These are phyloP conservation scores for Liasis olivaceus DNA, from an alignment of 2,797 vertebrate genomes.

Conservation along the genomic window DNA sequence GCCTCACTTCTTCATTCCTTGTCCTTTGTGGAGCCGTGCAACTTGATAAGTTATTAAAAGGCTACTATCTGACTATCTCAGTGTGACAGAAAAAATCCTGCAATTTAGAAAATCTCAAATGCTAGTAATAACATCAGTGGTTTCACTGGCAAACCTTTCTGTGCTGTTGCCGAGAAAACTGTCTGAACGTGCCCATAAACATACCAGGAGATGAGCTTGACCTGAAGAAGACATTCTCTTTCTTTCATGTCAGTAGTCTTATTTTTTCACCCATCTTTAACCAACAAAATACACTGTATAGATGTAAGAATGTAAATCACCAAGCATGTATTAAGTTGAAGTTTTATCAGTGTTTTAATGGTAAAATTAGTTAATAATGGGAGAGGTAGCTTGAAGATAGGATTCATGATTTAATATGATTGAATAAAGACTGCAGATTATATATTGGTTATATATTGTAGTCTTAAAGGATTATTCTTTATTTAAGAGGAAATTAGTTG, in stretches of 20 bases:
- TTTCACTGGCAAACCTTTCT: not conserved
- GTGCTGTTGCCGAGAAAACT: not conserved
- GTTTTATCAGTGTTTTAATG: not conserved
- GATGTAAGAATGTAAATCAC: not conserved
- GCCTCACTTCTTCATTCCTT: not conserved
- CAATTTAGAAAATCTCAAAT: not conserved
- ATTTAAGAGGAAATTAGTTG: not conserved
- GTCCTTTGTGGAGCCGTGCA: not conserved
- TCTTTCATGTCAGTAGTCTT: not conserved
- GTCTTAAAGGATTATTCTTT: not conserved
- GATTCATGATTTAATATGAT: not conserved
- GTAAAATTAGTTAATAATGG: not conserved
- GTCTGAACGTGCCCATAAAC: not conserved
- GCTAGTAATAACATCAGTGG: not conserved
- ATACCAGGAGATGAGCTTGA: not conserved
- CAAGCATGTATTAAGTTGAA: not conserved
- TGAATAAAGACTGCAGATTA: not conserved
- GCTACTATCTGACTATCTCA: not conserved
- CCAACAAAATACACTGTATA: not conserved
- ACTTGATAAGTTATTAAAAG: not conserved
- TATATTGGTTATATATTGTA: not conserved
- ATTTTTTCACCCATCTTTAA: not conserved
- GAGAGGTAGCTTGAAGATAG: not conserved
- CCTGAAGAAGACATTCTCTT: not conserved
- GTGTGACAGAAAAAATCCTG: not conserved